phyloP scores from a whole-genome alignment of 2,797 vertebrate species.

The Acomys russatus region DNA sequence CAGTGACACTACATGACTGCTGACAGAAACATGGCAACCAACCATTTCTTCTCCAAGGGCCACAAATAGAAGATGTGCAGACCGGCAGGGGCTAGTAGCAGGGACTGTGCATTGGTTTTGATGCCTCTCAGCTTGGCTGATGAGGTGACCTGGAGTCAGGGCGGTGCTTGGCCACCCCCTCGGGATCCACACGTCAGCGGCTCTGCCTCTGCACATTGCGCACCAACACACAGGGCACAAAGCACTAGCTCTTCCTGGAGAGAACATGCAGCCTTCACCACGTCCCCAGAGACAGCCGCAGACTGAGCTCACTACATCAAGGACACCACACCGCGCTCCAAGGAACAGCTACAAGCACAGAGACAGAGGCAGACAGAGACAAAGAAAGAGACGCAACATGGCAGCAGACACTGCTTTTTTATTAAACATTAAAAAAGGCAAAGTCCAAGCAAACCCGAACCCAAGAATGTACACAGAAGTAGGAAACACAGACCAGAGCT shows the following conservation, averaged over 20 bases:
- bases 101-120: constrained; percentile 86
- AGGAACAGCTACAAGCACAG: constrained; percentile 89
- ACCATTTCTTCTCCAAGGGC: constrained; percentile 89
- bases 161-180: constrained; percentile 84
- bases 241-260: constrained; percentile 88
- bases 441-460: constrained; percentile 86
- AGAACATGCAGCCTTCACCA: constrained; percentile 86
- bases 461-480: constrained; percentile 88
- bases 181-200: constrained; percentile 85
- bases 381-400: constrained; percentile 87
- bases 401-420: constrained; percentile 88
- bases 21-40: constrained; percentile 88
- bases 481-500: constrained; percentile 88
- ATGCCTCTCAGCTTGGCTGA: constrained; percentile 83
- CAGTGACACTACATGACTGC: constrained; percentile 89
- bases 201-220: constrained; percentile 88
- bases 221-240: constrained; percentile 90
- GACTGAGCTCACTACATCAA: constrained; percentile 90
- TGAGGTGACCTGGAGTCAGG: constrained; percentile 82
- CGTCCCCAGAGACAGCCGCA: constrained; percentile 87
- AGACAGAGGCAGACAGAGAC: constrained; percentile 88
- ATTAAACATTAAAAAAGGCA: constrained; percentile 83
- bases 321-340: constrained; percentile 89
- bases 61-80: constrained; percentile 89
- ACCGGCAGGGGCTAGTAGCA: constrained; percentile 86